A percentile compares a stretch with the other conserved stretches of the same genome.
These are phyloP conservation scores for Saguinus midas DNA, from an alignment of 2,113 vertebrate genomes.

Conservation along the genomic window DNA sequence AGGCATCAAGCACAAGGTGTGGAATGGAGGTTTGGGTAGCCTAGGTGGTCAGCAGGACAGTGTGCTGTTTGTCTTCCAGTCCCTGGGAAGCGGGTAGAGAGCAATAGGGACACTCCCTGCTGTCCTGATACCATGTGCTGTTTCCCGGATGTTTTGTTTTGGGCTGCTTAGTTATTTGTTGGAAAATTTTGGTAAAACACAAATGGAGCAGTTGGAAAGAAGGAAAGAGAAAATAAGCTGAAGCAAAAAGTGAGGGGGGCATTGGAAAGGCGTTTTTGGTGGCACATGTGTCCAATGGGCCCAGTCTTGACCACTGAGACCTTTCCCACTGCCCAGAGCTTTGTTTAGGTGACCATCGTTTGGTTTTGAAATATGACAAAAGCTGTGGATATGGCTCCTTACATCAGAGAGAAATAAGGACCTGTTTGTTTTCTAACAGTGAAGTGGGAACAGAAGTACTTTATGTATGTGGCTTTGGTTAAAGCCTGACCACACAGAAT, in stretches of 20 bases:
- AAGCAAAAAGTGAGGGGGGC: background rate
- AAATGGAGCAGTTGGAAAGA: background rate
- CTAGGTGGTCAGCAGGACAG: background rate
- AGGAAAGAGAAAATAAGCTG: background rate
- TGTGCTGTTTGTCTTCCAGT: background rate
- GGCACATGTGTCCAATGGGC: background rate
- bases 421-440: conserved; percentile 46
- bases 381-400: conserved; percentile 28
- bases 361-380: conserved; percentile 54
- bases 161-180: background rate
- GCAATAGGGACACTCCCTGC: background rate
- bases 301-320: background rate
- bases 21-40: background rate
- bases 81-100: background rate
- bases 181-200: conserved; percentile 22
- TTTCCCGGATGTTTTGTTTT: background rate
- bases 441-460: conserved; percentile 31
- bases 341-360: background rate
- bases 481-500: conserved; percentile 27
- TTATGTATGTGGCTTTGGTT: background rate
- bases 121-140: background rate
- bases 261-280: background rate
- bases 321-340: background rate
- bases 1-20: background rate
- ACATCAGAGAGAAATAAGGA: conserved; percentile 26